Percentiles rank a stretch among this genome's conserved stretches.
Evolutionary conservation across 2,888 invertebrate species (phyloP).

Genomic region (Meta bourneti): DNA sequence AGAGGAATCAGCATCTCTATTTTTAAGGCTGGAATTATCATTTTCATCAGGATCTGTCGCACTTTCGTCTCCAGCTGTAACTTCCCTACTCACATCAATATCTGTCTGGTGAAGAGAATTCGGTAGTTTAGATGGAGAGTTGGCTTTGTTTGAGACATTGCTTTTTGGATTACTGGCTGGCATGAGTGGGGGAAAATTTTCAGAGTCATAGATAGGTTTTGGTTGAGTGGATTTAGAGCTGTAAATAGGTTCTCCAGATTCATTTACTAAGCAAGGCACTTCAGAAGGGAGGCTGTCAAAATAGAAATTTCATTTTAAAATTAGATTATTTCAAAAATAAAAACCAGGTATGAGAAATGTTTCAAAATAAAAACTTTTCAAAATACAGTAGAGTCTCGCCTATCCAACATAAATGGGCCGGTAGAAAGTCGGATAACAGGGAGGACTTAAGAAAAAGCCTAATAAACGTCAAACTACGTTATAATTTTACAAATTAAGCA

Average conservation of each 20-base stretch:
- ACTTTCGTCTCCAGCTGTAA: not conserved
- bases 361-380: no score
- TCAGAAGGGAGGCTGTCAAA: constrained; percentile 2
- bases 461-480: no score
- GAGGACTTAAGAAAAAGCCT: no score
- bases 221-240: not conserved
- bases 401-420: no score
- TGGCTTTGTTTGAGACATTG: not conserved
- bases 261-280: not conserved
- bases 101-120: not conserved
- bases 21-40: not conserved
- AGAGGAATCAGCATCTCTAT: no score
- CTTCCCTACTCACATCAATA: not conserved
- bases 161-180: not conserved
- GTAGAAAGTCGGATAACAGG: no score
- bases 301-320: not conserved
- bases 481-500: no score
- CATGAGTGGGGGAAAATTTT: constrained; percentile 20
- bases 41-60: not conserved
- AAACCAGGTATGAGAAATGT: no score
- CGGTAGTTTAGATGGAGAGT: not conserved
- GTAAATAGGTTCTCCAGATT: not conserved
- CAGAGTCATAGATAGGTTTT: constrained; percentile 3
- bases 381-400: no score
- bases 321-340: no score